phyloP scores from a whole-genome alignment of 1,140 invertebrate genomes.

The Cyphomyrmex costatus region DNA sequence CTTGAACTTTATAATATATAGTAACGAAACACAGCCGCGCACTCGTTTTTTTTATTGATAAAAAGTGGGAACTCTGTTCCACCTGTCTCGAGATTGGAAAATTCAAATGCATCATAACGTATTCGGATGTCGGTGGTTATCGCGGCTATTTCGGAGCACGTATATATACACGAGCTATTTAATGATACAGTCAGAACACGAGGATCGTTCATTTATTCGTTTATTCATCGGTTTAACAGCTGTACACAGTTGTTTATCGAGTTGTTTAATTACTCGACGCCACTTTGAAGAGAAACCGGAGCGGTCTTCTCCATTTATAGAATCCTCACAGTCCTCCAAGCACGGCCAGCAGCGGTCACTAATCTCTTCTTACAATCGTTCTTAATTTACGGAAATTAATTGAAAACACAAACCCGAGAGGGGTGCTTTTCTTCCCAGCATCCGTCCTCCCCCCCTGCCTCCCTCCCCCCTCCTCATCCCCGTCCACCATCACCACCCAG shows the following conservation, averaged over 20 bases:
- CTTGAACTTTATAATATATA: conserved; percentile 47
- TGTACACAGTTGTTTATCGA: conserved; percentile 17
- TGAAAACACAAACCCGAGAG: conserved; percentile 84
- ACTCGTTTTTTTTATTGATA: conserved; percentile 39
- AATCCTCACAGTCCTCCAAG: conserved; percentile 56
- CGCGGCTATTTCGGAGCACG: conserved; percentile 12
- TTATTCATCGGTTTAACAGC: neutral
- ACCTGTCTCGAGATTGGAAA: conserved; percentile 45
- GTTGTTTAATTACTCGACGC: conserved; percentile 47
- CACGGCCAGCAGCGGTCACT: conserved; percentile 78
- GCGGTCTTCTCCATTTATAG: conserved; percentile 23
- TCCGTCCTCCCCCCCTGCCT: conserved; percentile 6
- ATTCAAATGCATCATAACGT: conserved; percentile 25
- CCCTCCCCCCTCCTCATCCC: neutral
- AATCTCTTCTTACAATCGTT: conserved; percentile 79
- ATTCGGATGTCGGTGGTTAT: conserved; percentile 18
- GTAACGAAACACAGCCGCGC: conserved; percentile 9
- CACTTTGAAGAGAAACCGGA: conserved; percentile 18
- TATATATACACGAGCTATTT: neutral
- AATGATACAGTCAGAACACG: neutral
- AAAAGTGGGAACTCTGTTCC: conserved; percentile 20
- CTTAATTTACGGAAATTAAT: conserved; percentile 85
- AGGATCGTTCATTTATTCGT: conserved; percentile 24
- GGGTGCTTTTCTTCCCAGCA: conserved; percentile 77
- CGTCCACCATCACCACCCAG: conserved; percentile 43